Evolutionary conservation across 2,797 vertebrate species (phyloP).

Genomic region (Micromesistius poutassou): DNA sequence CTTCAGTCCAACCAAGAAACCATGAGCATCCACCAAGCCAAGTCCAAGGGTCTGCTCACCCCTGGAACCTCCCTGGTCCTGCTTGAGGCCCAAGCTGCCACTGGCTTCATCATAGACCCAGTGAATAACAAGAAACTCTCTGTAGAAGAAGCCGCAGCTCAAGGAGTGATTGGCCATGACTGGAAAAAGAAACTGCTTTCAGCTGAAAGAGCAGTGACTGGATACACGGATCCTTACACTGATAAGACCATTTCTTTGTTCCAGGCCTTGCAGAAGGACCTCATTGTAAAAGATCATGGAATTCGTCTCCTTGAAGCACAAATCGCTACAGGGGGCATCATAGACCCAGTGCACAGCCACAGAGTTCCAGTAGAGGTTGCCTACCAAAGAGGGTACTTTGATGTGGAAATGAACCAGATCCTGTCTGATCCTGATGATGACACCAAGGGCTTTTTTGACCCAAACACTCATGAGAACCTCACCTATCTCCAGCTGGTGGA

Average conservation of each 20-base stretch:
- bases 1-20: constrained; percentile 30
- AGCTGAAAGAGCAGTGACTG: constrained; percentile 35
- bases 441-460: constrained; percentile 80
- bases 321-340: constrained; percentile 75
- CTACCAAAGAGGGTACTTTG: constrained; percentile 72
- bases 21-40: constrained; percentile 33
- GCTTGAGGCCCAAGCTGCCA: constrained; percentile 37
- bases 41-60: constrained; percentile 29
- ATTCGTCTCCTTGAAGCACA: constrained; percentile 50
- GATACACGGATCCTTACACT: constrained; percentile 31
- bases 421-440: constrained; percentile 71
- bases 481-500: constrained; percentile 79
- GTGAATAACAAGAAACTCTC: constrained; percentile 33
- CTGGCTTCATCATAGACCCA: constrained; percentile 41
- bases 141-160: constrained; percentile 29
- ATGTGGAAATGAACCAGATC: constrained; percentile 72
- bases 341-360: constrained; percentile 73
- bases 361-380: constrained; percentile 74
- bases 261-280: constrained; percentile 37
- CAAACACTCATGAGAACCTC: constrained; percentile 81
- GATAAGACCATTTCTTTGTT: constrained; percentile 34
- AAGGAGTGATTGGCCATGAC: constrained; percentile 26
- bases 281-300: constrained; percentile 36
- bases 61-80: constrained; percentile 36
- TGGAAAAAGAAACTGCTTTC: constrained; percentile 33